Evolutionary conservation across 2,113 vertebrate species (phyloP), one percentile per base, ranked within the genome.

Genomic region (Melospiza georgiana): DNA sequence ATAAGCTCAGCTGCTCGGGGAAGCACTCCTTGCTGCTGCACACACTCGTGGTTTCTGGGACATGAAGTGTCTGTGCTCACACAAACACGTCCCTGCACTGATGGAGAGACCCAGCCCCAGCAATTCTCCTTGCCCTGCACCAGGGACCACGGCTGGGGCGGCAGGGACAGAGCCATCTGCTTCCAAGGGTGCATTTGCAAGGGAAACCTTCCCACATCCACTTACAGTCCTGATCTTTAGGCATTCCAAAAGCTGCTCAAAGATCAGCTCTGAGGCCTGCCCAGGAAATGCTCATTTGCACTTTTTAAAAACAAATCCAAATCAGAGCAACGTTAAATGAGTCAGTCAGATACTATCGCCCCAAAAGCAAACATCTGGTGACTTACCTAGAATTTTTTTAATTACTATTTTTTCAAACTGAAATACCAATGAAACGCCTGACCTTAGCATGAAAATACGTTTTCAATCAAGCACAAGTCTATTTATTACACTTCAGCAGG

Each of bases 41-140:
- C 62, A 69, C 15, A 3, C 49, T 4, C 5, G 48, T 35, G 33
- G 5, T 49, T 63, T 22, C 74, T 59, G 28, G 5, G 31, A 5
- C 55, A 2, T 5, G n/a, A 22, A 11, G 41, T 11, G 2, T 37
- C 35, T 7, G 39, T 43, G 24, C 55, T 13, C 19, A 46, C 33
- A 15, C 41, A 30, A 0, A 11, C 1, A 6, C 1, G 0, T 27
- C 28, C 52, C 19, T 2, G 59, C 33, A 3, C 58, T 6, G 28
- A 5, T 25, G 72, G 10, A 10, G n/a, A 46, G 15, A 15, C 0
- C 2, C 21, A 20, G 9, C 24, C 43, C 33, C 18, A 24, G 23
- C 37, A 31, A 15, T 25, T 31, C 25, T 28, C 12, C 31, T 10
- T 33, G 62, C 39, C 4, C 1, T 18, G n/a, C 4, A 28, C 3